Evolutionary conservation across 64 coral and sea anemone species (phyloP), one percentile per base, ranked within the genome.

Genomic region (Exaiptasia diaphana): DNA sequence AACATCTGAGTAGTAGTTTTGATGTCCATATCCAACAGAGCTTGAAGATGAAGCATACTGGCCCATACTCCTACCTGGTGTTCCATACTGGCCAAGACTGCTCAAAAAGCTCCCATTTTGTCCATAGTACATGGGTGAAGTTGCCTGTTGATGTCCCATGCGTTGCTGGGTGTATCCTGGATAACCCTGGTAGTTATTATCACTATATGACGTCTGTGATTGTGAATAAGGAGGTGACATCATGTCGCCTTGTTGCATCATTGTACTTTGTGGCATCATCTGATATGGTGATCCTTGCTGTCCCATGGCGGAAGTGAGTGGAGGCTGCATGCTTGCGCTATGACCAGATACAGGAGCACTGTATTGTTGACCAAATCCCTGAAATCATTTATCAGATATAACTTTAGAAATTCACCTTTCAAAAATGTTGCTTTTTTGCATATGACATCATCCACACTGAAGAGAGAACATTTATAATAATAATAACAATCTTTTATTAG

Each of bases 171-270:
- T 43, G 34, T 78, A 87, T 2, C 59, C 74, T 7, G 41, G 60
- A 77, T 67, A 87, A 0, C 55, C 73, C 30, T 87, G 84, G 35
- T 69, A 87, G 44, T 34, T 87, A 9, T 73, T 75, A 25, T 68
- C 64, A 1, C 59, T 75, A 23, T 78, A 87, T 1, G 21, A 71
- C n/a, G 68, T 43, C 11, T 57, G 34, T 49, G 71, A 71, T 35
- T 74, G 82, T 13, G 71, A 64, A 36, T 68, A 70, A 22, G 77
- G 84, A 11, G 64, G 32, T 11, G 58, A 45, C 17, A 78, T 37
- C 11, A 77, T 48, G 45, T 77, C 64, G 14, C 50, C 67, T 44
- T 72, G 72, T 36, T 64, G 83, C 71, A 86, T 86, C 83, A 83
- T 83, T 32, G 65, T 26, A 37, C 67, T 73, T 49, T 50, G 48